Conservation (phyloP, 2,797 vertebrate genomes). For the Geotrypetes seraphini region DNA sequence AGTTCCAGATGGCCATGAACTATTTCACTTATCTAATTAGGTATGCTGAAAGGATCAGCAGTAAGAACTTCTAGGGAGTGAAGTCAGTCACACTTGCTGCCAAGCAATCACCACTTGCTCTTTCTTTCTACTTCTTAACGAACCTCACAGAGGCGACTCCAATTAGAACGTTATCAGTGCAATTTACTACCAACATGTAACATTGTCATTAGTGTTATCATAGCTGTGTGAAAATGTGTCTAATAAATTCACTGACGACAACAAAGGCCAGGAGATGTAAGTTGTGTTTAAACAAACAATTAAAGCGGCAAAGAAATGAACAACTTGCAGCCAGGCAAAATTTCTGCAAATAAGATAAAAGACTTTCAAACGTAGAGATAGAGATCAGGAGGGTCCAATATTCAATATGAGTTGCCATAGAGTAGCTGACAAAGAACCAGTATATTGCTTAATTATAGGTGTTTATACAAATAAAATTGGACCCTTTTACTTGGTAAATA, state of each 20-base stretch:
- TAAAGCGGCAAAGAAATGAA: not conserved
- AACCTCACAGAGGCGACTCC: not conserved
- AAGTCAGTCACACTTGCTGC: not conserved
- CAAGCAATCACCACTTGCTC: not conserved
- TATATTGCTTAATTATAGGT: no score
- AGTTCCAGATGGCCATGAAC: accelerated
- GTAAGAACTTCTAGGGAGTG: not conserved
- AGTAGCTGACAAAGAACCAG: no score
- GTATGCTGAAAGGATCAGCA: not conserved
- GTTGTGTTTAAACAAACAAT: slow-evolving; percentile 11
- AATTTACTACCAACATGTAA: not conserved
- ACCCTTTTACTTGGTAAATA: no score
- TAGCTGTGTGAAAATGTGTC: slow-evolving; percentile 33
- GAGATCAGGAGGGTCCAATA: no score
- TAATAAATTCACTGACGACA: slow-evolving; percentile 11
- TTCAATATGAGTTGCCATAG: no score
- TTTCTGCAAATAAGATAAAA: slow-evolving; percentile 18
- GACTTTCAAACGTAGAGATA: no score
- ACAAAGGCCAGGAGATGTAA: not conserved
- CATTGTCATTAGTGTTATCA: slow-evolving; percentile 1
- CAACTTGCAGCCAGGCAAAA: not conserved
- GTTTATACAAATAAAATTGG: no score
- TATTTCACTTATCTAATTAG: not conserved
- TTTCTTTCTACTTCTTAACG: not conserved
- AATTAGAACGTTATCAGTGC: not conserved